phyloP scores from a whole-genome alignment of 2,888 invertebrate genomes.

The Ichneumoninae sp. region DNA sequence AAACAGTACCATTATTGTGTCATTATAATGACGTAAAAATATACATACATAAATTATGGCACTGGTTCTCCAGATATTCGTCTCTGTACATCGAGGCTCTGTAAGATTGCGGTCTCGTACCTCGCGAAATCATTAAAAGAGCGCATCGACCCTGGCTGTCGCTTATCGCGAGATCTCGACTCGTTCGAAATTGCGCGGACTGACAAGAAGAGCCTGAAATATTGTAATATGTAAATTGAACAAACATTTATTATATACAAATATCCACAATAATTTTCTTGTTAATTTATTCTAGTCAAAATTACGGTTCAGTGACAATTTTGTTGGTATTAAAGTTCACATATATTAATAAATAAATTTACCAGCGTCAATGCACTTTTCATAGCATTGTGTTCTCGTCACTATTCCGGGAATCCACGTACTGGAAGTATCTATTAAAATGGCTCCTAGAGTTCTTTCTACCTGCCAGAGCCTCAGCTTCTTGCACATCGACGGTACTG shows the following conservation, averaged over 20 bases:
- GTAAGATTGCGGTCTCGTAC: constrained; percentile 91
- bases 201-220: constrained; percentile 74
- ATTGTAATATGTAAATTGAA: background rate
- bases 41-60: constrained; percentile 88
- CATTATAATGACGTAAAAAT: background rate
- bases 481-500: constrained; percentile 86
- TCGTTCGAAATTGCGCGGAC: constrained; percentile 80
- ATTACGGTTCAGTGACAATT: too few species aligned
- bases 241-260: constrained; percentile 3
- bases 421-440: constrained; percentile 89
- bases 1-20: background rate
- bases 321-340: too few species aligned
- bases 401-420: constrained; percentile 87
- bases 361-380: constrained; percentile 79
- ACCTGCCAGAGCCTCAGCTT: constrained; percentile 89
- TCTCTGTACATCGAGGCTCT: constrained; percentile 90
- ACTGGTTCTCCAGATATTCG: constrained; percentile 94
- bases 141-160: constrained; percentile 87
- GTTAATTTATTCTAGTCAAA: background rate
- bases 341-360: constrained; percentile 32
- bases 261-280: background rate
- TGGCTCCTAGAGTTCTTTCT: constrained; percentile 91
- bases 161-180: constrained; percentile 81
- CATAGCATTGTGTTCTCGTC: constrained; percentile 89
- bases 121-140: constrained; percentile 90